Base-by-base conservation (phyloP, 2,888 invertebrate species). In the Mesoligia furuncula region DNA sequence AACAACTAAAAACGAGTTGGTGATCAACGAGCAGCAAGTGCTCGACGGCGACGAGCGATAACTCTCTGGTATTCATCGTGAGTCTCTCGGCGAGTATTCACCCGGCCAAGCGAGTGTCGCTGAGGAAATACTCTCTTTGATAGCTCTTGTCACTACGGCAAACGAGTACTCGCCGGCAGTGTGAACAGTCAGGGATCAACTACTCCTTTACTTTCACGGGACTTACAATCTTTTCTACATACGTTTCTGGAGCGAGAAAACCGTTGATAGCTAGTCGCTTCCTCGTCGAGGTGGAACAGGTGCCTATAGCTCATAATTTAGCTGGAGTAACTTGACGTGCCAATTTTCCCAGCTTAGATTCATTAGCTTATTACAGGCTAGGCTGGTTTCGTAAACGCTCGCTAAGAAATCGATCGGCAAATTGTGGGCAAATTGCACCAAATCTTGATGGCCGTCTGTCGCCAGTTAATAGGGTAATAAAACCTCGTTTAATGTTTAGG, bases 311-410 rank as follows among this genome's bases (percentile, higher is more conserved):
- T 81, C 86, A 88, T 92, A 89, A 91, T 88, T 90, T 86, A 51
- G 51, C 79, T n/a, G 31, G 45, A 76, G 48, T 75, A 80, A 80
- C 80, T 79, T 68, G 48, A 75, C 73, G 54, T 65, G 48, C 88
- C 86, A 90, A 90, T 91, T 91, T 91, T 84, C 90, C 88, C 81
- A 88, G 87, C 85, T 81, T 85, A 87, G 76, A 84, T 88, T 87
- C 81, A 90, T 90, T 90, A 90, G 75, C 76, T 86, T 85, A 90
- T 89, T 90, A 89, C 84, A 80, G 85, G 79, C 84, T 87, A 67
- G 75, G 81, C 88, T 73, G 86, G 92, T 93, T 93, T 91, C 88
- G 87, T 89, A 92, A 92, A 84, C 81, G 81, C 79, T 84, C 77
- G 79, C 77, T 72, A 84, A 85, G 80, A 81, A 86, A 88, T 87